phyloP scores from a whole-genome alignment of 2,888 invertebrate genomes.

The Strigamia maritima region DNA sequence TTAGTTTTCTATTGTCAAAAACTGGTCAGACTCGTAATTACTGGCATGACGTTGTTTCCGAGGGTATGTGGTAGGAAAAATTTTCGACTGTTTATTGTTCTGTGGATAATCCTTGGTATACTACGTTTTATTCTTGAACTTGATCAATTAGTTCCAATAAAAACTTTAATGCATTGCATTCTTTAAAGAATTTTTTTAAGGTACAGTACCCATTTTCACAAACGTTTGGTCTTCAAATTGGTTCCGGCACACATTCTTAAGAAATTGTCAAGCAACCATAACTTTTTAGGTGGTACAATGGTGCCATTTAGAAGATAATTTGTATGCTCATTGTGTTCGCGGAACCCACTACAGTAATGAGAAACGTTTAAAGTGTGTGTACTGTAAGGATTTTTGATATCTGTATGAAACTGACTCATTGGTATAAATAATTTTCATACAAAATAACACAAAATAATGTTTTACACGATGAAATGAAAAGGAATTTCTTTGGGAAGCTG shows the following conservation, averaged over 20 bases:
- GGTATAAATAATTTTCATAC: background rate
- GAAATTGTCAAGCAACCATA: constrained; percentile 5
- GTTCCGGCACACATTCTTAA: background rate
- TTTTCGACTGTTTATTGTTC: too few species aligned
- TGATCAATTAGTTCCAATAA: too few species aligned
- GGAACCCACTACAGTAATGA: background rate
- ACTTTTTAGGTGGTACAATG: background rate
- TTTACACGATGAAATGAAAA: background rate
- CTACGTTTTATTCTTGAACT: too few species aligned
- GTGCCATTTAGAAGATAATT: background rate
- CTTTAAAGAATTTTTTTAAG: background rate
- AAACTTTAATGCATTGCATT: too few species aligned
- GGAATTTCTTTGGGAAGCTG: background rate
- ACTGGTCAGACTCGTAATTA: too few species aligned
- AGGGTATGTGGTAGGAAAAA: too few species aligned
- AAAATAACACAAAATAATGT: background rate
- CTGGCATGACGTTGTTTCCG: too few species aligned
- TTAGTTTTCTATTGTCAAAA: too few species aligned
- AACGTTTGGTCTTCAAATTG: background rate
- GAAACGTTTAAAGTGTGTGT: background rate
- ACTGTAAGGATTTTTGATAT: background rate
- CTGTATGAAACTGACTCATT: background rate
- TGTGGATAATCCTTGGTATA: too few species aligned
- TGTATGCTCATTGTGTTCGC: background rate
- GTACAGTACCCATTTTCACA: background rate